Percentiles rank a stretch among this genome's conserved stretches.
These are phyloP conservation scores for Protaetia brevitarsis DNA, from an alignment of 1,140 invertebrate genomes.

Conservation along the genomic window DNA sequence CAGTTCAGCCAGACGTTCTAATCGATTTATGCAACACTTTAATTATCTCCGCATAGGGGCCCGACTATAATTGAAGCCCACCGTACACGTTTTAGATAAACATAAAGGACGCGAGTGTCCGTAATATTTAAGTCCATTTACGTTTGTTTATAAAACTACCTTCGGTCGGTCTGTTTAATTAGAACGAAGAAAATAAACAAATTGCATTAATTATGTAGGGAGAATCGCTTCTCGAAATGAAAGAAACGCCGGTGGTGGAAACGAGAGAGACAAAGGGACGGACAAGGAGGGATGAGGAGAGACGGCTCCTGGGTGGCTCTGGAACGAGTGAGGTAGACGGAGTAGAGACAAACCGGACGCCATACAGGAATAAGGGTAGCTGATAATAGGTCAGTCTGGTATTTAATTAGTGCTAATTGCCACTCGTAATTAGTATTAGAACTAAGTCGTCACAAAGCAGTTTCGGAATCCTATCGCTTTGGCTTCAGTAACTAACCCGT, in stretches of 20 bases:
- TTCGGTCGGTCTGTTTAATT: not conserved
- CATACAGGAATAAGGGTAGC: slow-evolving; percentile 21
- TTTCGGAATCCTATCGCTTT: slow-evolving; percentile 40
- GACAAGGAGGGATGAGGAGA: not conserved
- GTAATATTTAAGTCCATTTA: not conserved
- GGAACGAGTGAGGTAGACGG: not conserved
- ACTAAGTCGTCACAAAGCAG: slow-evolving; percentile 43
- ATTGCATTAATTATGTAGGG: not conserved
- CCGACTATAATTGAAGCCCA: not conserved
- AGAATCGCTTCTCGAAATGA: not conserved
- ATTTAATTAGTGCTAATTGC: slow-evolving; percentile 44
- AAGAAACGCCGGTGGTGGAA: not conserved
- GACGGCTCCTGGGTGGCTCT: too few relatives aligned
- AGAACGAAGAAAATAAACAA: slow-evolving; percentile 11
- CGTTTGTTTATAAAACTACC: slow-evolving; percentile 14
- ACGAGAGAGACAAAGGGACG: not conserved
- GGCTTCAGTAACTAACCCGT: slow-evolving; percentile 24
- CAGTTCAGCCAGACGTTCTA: too few relatives aligned
- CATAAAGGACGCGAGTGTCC: not conserved
- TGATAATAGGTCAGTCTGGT: slow-evolving; percentile 42
- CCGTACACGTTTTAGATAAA: not conserved
- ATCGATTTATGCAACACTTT: not conserved
- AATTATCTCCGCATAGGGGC: not conserved
- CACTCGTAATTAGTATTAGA: slow-evolving; percentile 45
- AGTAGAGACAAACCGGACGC: not conserved